phyloP scores from a whole-genome alignment of 2,113 vertebrate genomes.

The Nycticebus coucang region DNA sequence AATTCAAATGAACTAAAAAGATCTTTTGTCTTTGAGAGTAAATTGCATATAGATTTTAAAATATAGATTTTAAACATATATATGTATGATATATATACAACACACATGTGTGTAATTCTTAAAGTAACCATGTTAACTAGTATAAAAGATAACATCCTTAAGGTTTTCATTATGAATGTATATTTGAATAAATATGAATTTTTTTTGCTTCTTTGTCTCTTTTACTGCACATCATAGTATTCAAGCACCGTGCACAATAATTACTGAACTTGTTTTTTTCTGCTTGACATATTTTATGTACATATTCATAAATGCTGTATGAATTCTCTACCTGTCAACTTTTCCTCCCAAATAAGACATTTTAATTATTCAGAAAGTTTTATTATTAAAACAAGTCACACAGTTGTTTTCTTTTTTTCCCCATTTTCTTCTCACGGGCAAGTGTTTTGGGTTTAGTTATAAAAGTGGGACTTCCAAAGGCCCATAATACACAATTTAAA shows the following conservation, averaged over 20 bases:
- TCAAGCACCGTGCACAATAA: background rate
- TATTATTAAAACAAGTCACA: background rate
- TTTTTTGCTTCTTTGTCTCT: background rate
- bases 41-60: background rate
- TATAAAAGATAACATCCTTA: background rate
- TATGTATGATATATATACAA: background rate
- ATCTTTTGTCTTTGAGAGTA: background rate
- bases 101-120: background rate
- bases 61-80: too few relatives aligned
- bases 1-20: background rate
- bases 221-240: background rate
- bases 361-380: background rate
- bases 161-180: background rate
- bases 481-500: background rate
- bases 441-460: background rate
- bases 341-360: conserved; percentile 7
- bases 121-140: background rate
- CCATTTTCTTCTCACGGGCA: background rate
- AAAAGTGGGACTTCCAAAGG: background rate
- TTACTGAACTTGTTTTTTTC: background rate
- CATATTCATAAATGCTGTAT: background rate
- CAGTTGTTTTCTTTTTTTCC: accelerated
- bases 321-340: background rate
- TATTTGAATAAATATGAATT: background rate
- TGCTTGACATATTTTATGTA: background rate